Percentiles rank a stretch among this genome's conserved stretches.
These are phyloP conservation scores for Eulithis testata DNA, from an alignment of 2,888 invertebrate genomes.

Conservation along the genomic window DNA sequence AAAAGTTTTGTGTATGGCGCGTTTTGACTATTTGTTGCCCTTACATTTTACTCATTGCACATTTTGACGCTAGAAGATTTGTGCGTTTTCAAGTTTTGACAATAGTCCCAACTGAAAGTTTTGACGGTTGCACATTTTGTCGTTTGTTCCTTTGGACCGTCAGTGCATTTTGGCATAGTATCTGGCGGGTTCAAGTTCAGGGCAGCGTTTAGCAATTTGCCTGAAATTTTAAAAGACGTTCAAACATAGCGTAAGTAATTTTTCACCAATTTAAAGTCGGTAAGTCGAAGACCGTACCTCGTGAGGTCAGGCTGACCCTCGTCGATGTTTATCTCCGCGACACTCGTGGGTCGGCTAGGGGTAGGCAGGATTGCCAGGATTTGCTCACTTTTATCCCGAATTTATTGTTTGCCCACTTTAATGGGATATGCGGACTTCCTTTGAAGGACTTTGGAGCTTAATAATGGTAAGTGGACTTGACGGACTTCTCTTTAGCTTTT, in stretches of 20 bases:
- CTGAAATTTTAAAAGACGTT: not conserved
- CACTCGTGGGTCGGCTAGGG: conserved; percentile 19
- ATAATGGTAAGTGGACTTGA: conserved; percentile 12
- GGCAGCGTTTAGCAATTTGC: not conserved
- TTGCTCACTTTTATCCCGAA: conserved; percentile 61
- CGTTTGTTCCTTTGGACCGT: too few relatives aligned
- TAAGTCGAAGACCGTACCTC: conserved; percentile 19
- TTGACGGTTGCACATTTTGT: too few relatives aligned
- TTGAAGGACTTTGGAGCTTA: conserved; percentile 27
- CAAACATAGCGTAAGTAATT: conserved; percentile 1
- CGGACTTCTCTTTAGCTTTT: not conserved
- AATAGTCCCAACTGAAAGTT: too few relatives aligned
- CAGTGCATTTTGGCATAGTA: too few relatives aligned
- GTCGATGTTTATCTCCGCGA: conserved; percentile 42
- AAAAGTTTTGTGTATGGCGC: too few relatives aligned
- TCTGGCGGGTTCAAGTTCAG: too few relatives aligned
- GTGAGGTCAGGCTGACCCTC: conserved; percentile 34
- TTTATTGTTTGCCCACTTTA: conserved; percentile 56
- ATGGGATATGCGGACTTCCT: conserved; percentile 34
- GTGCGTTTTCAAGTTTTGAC: too few relatives aligned
- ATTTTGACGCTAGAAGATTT: too few relatives aligned
- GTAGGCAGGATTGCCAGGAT: conserved; percentile 53
- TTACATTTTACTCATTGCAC: too few relatives aligned
- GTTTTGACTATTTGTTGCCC: too few relatives aligned
- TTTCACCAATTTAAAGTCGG: conserved; percentile 31